Conservation (phyloP, 2,797 vertebrate genomes). For the Lindbergichthys nudifrons region DNA sequence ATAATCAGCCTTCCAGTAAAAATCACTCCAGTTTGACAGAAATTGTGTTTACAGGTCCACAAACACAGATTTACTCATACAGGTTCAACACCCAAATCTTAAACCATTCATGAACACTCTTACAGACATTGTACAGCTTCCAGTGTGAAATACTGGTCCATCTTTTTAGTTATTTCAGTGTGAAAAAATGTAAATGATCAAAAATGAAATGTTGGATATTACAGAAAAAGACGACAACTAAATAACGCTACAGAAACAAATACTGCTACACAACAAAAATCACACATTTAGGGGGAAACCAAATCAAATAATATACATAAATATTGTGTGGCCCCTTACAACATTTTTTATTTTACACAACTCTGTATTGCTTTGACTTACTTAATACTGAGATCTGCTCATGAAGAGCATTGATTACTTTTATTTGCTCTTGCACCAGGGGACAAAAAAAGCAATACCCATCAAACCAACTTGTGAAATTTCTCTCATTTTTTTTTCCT, state of each 20-base stretch:
- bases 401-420: conserved; percentile 59
- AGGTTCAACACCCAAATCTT: conserved; percentile 43
- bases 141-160: conserved; percentile 56
- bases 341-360: conserved; percentile 75
- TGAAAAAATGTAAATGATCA: conserved; percentile 55
- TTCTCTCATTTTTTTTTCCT: conserved; percentile 1
- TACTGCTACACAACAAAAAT: conserved; percentile 35
- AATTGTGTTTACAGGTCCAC: conserved; percentile 61
- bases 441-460: conserved; percentile 57
- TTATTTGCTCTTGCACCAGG: conserved; percentile 43
- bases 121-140: conserved; percentile 59
- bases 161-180: conserved; percentile 33
- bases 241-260: conserved; percentile 53
- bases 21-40: conserved; percentile 65
- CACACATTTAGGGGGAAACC: conserved; percentile 49
- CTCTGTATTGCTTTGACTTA: conserved; percentile 85
- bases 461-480: conserved; percentile 32
- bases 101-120: conserved; percentile 53
- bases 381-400: conserved; percentile 83
- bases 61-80: conserved; percentile 59
- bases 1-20: conserved; percentile 84
- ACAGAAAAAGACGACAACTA: conserved; percentile 46
- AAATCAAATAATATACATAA: conserved; percentile 59
- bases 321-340: conserved; percentile 76
- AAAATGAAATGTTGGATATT: conserved; percentile 66